Base-by-base conservation (phyloP, 1,140 invertebrate genomes). In the Druon quercuslanigerum region DNA sequence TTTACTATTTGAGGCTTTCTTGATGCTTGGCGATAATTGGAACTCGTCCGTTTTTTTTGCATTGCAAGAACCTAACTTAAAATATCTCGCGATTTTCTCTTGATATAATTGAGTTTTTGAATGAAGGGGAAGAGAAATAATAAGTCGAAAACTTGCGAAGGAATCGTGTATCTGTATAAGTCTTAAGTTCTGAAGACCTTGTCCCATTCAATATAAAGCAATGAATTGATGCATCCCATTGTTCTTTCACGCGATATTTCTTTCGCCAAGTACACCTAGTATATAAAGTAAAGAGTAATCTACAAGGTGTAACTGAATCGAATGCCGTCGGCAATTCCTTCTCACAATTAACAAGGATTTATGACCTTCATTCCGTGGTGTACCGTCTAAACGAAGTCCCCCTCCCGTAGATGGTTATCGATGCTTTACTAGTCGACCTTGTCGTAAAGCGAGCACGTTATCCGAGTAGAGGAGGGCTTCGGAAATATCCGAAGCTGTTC, bases 341-440 rank as follows among this genome's bases (percentile, higher is more conserved):
- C 70, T 75, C 66, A 50, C 72, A 72, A 78, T 79, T 81, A 77
- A 50, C n/a, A 56, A 51, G 51, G 54, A 81, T 77, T 79, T 77
- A 79, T 79, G 76, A 76, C 73, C 52, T 56, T 16, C 71, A 60
- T 20, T 76, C 57, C 66, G 74, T 77, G 60, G 57, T 60, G 19
- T 72, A 46, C 60, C 60, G 33, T 7, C 60, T 66, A 66, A 66
- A 14, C 60, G 46, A 66, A 66, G 60, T 52, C 74, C 51, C 20
- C 52, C 52, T 66, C 19, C 80, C 73, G 19, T 75, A 46, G 77
- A 85, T 86, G 72, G 79, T 85, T 84, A 86, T 84, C 83, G 73
- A 73, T 51, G 71, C 50, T 60, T 70, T 33, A 54, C 11, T 79
- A 50, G 51, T 54, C 73, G 76, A 56, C 54, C 51, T 54, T 19